Conservation (phyloP, 2,797 vertebrate species). For the Enteromius trimaculatus region DNA sequence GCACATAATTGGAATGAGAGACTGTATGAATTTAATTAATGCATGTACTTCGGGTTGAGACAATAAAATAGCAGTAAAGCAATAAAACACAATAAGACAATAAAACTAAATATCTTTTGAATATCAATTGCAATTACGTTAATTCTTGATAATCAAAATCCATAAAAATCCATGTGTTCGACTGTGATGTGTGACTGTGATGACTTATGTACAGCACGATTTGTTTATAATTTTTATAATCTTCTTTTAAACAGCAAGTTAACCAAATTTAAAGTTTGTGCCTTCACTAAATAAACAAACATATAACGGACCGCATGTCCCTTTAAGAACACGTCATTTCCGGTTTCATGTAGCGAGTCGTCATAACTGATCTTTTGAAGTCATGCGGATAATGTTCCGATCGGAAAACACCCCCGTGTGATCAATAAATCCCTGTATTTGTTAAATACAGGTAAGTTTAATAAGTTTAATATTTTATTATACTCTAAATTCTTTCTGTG, state of each 20-base stretch:
- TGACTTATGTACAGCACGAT: background rate
- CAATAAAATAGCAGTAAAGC: background rate
- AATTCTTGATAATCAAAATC: background rate
- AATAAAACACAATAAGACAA: background rate
- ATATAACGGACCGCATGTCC: background rate
- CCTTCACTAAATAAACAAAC: background rate
- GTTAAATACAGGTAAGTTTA: slow-evolving; percentile 4
- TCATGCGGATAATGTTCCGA: slow-evolving; percentile 42
- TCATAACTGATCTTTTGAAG: slow-evolving; percentile 29
- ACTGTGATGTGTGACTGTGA: no score
- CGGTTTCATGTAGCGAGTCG: background rate
- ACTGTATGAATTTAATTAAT: background rate
- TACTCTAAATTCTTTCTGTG: background rate
- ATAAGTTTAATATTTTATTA: background rate
- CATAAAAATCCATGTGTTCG: background rate
- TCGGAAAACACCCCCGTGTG: slow-evolving; percentile 1
- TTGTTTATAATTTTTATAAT: background rate
- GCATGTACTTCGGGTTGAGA: background rate
- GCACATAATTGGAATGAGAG: background rate
- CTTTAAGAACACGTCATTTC: slow-evolving; percentile 37
- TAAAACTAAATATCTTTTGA: background rate
- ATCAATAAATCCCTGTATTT: background rate
- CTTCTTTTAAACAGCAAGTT: background rate
- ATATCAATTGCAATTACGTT: background rate
- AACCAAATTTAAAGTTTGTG: background rate